Evolutionary conservation across 2,888 invertebrate species (phyloP).

Genomic region (Epinotia bilunana): DNA sequence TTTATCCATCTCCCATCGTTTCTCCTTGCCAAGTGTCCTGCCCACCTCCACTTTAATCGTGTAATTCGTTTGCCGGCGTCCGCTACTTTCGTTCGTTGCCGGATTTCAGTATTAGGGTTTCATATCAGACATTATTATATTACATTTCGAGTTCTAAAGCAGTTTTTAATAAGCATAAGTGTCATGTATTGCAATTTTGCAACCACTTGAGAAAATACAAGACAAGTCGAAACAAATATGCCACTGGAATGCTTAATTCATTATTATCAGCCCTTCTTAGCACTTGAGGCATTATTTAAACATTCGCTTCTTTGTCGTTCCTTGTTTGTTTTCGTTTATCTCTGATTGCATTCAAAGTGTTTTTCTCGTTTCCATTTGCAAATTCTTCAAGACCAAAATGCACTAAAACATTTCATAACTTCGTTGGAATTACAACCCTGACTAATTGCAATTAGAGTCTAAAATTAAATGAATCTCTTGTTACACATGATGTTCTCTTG

Average conservation of each 20-base stretch:
- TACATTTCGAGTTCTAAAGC: not conserved
- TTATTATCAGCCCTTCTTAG: conserved; percentile 41
- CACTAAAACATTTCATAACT: not conserved
- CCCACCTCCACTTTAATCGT: no score
- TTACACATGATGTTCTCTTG: not conserved
- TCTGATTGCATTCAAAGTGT: conserved; percentile 58
- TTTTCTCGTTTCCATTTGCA: conserved; percentile 55
- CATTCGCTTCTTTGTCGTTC: conserved; percentile 51
- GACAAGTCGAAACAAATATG: conserved; percentile 26
- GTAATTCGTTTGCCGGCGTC: no score
- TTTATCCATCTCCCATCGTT: no score
- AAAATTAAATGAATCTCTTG: conserved; percentile 1
- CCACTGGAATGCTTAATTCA: conserved; percentile 38
- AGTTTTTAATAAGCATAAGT: conserved; percentile 13
- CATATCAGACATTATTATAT: no score
- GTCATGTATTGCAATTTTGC: conserved; percentile 18
- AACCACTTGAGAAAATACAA: conserved; percentile 30
- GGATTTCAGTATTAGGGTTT: no score
- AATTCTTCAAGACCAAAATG: conserved; percentile 38
- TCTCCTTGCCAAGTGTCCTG: no score
- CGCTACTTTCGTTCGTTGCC: no score
- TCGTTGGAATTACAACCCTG: conserved; percentile 7
- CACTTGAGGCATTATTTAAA: conserved; percentile 48
- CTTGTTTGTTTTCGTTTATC: conserved; percentile 54
- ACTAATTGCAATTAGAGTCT: not conserved